A percentile compares a stretch with the other conserved stretches of the same genome.
Conservation (phyloP, 2,113 vertebrate genomes). For the Choloepus hoffmanni region DNA sequence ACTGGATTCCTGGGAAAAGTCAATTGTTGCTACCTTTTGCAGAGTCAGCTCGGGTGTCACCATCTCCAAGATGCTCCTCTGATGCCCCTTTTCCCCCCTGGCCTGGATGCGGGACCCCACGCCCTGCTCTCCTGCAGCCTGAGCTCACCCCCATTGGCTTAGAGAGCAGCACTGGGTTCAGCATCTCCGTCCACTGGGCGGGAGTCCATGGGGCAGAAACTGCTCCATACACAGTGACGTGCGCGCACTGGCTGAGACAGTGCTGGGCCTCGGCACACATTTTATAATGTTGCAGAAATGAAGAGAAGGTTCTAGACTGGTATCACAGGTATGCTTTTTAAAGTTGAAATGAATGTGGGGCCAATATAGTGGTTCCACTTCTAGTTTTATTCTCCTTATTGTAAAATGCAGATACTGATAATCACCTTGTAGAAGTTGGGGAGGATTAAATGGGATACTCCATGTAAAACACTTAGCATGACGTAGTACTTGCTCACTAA, state of each 20-base stretch:
- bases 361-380: neutral
- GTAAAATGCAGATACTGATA: neutral
- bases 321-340: neutral
- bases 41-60: neutral
- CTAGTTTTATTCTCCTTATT: neutral
- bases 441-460: conserved; percentile 18
- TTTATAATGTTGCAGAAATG: neutral
- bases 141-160: neutral
- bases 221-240: neutral
- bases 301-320: neutral
- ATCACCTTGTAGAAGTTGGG: neutral
- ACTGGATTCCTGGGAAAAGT: neutral
- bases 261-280: neutral
- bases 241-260: neutral
- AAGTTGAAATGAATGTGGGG: neutral
- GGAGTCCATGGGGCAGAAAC: neutral
- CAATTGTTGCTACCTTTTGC: neutral
- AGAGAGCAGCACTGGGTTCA: neutral
- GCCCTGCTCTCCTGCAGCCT: neutral
- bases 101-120: neutral
- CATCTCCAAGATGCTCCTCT: neutral
- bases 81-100: neutral
- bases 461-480: neutral
- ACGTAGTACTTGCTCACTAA: conserved; percentile 12
- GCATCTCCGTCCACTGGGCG: neutral